Base-by-base conservation (phyloP, 2,888 invertebrate genomes). In the Embidobia sp. region DNA sequence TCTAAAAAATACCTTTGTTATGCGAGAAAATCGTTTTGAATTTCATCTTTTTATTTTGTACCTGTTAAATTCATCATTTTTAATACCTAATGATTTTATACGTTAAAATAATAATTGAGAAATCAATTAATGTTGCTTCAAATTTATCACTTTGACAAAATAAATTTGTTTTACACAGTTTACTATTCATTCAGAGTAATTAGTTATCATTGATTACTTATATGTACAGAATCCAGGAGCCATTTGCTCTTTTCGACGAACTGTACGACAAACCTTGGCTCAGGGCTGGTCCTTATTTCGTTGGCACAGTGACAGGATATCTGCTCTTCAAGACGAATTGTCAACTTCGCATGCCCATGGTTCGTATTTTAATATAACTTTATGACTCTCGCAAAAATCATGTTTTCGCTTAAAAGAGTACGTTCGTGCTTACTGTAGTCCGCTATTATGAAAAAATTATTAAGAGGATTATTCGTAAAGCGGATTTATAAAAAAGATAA, bases 251-350 rank as follows among this genome's bases (percentile, higher is more conserved):
- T 84, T 95, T 96, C 88, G 95, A 95, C 89, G 93, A 94, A 79
- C 90, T 96, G 4, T 96, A 96, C 86, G 95, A 95, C 89, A 96
- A 95, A 84, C 96, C 96, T 5, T 96, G 96, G 95, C 92, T 95
- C 77, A 91, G 96, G 83, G 93, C 95, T 16, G 95, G 95, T 5
- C 94, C 95, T 6, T 96, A 95, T 87, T 92, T 96, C 84, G 91
- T 96, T 49, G 96, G 95, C 72, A 95, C 95, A 92, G 90, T 93
- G 29, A 92, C 94, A 3, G 96, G 95, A 0, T 95, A 94, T 91
- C 91, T 93, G 64, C 89, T 95, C 27, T 93, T 93, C 87, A 93
- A 91, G 85, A 92, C 93, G 1, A 93, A 93, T 84, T 93, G 93
- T 78, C 93, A 93, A 79, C 90, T 94, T 16, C 91, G 81, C 11